Evolutionary conservation across 1,140 invertebrate species (phyloP).

Genomic region (Drosophila sproati): DNA sequence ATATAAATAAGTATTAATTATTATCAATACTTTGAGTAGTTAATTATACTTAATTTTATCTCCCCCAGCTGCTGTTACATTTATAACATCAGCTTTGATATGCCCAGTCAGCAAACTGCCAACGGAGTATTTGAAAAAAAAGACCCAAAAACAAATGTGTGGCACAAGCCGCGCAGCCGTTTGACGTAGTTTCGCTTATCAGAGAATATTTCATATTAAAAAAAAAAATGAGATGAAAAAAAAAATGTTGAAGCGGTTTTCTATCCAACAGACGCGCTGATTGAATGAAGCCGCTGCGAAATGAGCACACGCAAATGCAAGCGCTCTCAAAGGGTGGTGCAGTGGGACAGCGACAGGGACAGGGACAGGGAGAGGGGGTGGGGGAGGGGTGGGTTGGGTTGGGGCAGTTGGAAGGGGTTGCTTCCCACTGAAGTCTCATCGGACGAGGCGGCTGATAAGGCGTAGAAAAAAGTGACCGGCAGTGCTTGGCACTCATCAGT

Average conservation of each 20-base stretch:
- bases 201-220: slow-evolving; percentile 15
- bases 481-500: slow-evolving; percentile 62
- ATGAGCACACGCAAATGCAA: slow-evolving; percentile 44
- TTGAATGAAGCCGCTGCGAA: slow-evolving; percentile 48
- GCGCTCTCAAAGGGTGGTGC: slow-evolving; percentile 4
- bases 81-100: neutral
- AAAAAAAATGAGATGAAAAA: neutral
- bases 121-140: slow-evolving; percentile 10
- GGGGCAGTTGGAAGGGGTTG: slow-evolving; percentile 12
- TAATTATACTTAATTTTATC: no score
- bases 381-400: neutral
- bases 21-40: no score
- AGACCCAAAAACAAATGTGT: slow-evolving; percentile 34
- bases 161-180: slow-evolving; percentile 57
- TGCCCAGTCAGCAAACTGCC: neutral
- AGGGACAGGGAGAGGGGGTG: neutral
- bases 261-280: slow-evolving; percentile 52
- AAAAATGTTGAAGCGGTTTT: slow-evolving; percentile 30
- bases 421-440: slow-evolving; percentile 16
- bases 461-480: slow-evolving; percentile 56
- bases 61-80: no score
- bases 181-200: slow-evolving; percentile 52
- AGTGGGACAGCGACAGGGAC: no score
- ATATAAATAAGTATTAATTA: no score
- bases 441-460: slow-evolving; percentile 38